A percentile compares a stretch with the other conserved stretches of the same genome.
Conservation (phyloP, 2,888 invertebrate genomes). For the Hirtodrosophila cameraria region DNA sequence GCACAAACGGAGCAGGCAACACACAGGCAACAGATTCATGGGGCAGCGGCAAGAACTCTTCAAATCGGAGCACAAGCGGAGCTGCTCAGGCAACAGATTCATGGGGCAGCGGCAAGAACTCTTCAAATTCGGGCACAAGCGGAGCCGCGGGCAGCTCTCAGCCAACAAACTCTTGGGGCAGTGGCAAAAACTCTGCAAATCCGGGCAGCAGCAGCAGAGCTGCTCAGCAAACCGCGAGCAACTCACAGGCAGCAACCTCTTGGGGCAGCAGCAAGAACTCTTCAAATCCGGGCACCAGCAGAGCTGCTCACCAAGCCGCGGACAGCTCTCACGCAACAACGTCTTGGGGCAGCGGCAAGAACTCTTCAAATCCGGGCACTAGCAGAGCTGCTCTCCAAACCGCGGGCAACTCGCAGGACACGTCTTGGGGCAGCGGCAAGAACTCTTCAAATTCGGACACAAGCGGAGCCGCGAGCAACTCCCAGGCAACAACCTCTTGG, state of each 20-base stretch:
- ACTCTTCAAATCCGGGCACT: slow-evolving; percentile 3
- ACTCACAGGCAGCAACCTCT: not conserved
- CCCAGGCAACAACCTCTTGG: slow-evolving; percentile 7
- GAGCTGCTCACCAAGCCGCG: too few species aligned
- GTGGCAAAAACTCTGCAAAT: too few species aligned
- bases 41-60: slow-evolving; percentile 8
- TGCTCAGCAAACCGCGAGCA: slow-evolving; percentile 26
- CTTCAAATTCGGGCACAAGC: not conserved
- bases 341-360: slow-evolving; percentile 14
- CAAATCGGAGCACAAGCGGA: slow-evolving; percentile 1
- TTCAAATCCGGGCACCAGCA: not conserved
- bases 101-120: not conserved
- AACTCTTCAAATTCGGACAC: not conserved
- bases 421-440: not conserved
- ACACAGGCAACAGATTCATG: slow-evolving; percentile 2
- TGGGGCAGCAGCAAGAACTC: not conserved
- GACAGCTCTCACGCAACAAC: not conserved
- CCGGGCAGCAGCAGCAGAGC: not conserved
- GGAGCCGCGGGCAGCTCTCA: not conserved
- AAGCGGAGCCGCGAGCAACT: not conserved
- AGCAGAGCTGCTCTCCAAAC: not conserved
- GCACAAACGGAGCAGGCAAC: not conserved
- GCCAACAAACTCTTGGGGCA: slow-evolving; percentile 9
- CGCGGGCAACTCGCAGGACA: too few species aligned
- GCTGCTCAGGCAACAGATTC: not conserved